phyloP scores from a whole-genome alignment of 1,140 invertebrate genomes.

The Drosophila tristis region DNA sequence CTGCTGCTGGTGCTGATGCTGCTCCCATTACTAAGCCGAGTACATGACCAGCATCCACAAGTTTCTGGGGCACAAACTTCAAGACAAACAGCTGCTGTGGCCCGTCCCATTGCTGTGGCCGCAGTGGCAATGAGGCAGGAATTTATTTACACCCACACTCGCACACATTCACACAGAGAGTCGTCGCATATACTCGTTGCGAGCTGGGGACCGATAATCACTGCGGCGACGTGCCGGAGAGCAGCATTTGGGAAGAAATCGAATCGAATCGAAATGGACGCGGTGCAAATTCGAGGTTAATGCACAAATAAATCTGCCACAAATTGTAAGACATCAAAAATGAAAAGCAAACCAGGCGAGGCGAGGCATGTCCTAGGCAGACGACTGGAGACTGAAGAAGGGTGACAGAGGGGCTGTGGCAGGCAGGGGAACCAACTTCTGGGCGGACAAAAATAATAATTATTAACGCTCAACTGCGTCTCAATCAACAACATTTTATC shows the following conservation, averaged over 20 bases:
- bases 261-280: slow-evolving; percentile 55
- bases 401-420: background rate
- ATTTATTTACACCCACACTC: slow-evolving; percentile 67
- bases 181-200: background rate
- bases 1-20: background rate
- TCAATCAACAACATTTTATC: slow-evolving; percentile 82
- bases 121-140: slow-evolving; percentile 59
- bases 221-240: slow-evolving; percentile 31
- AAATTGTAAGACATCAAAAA: slow-evolving; percentile 77
- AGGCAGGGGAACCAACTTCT: background rate
- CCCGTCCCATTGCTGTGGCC: slow-evolving; percentile 4
- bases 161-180: slow-evolving; percentile 6
- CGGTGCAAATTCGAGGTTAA: slow-evolving; percentile 80
- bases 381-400: background rate
- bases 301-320: slow-evolving; percentile 82
- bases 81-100: slow-evolving; percentile 63
- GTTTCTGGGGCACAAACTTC: slow-evolving; percentile 50
- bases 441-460: slow-evolving; percentile 66
- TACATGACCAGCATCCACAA: slow-evolving; percentile 80
- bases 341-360: slow-evolving; percentile 8
- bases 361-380: slow-evolving; percentile 6
- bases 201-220: slow-evolving; percentile 55
- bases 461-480: slow-evolving; percentile 79
- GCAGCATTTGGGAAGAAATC: slow-evolving; percentile 7
- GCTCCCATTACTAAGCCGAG: slow-evolving; percentile 41